phyloP scores from a whole-genome alignment of 2,113 vertebrate species.

The Caloenas nicobarica region DNA sequence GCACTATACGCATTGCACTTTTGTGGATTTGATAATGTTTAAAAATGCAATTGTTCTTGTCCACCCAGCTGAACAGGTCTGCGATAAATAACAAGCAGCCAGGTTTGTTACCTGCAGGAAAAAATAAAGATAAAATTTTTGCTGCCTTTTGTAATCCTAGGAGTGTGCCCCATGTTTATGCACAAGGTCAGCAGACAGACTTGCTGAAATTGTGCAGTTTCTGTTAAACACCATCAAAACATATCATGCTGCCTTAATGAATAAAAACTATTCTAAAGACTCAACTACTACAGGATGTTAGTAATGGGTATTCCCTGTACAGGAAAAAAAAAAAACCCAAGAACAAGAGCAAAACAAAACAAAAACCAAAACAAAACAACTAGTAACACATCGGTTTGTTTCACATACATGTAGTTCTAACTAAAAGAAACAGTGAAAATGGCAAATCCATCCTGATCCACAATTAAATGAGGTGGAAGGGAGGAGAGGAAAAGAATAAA shows the following conservation, averaged over 20 bases:
- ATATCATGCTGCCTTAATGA: neutral
- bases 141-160: neutral
- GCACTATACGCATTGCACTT: neutral
- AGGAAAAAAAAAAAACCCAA: neutral
- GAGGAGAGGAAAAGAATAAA: neutral
- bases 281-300: neutral
- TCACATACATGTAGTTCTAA: neutral
- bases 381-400: neutral
- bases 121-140: neutral
- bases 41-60: slow-evolving; percentile 11
- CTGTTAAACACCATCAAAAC: neutral
- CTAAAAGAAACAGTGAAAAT: neutral
- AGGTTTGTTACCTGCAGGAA: neutral
- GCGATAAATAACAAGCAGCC: neutral
- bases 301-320: neutral
- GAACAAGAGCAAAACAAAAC: too few species aligned
- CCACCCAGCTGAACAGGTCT: neutral
- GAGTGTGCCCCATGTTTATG: neutral
- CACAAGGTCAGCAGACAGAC: neutral
- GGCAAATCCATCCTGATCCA: neutral
- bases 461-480: neutral
- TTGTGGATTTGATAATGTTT: neutral
- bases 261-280: neutral
- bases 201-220: neutral
- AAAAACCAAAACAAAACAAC: too few species aligned